Percentiles rank a stretch among this genome's conserved stretches.
phyloP scores from a whole-genome alignment of 1,140 invertebrate species.

The Zaprionus capensis region DNA sequence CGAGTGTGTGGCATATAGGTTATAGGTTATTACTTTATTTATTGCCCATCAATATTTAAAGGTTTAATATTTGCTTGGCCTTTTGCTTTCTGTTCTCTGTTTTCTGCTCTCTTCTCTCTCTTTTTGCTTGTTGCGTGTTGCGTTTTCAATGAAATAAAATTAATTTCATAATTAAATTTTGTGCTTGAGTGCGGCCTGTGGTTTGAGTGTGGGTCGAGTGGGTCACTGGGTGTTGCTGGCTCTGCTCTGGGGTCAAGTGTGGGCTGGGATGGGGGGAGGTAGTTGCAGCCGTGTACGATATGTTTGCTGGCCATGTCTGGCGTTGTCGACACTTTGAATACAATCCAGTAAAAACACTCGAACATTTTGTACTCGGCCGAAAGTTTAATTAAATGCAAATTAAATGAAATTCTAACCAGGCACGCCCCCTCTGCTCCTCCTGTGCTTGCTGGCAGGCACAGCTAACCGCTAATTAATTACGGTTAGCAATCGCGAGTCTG shows the following conservation, averaged over 20 bases:
- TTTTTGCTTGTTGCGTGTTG: constrained; percentile 15
- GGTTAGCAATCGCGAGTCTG: constrained; percentile 15
- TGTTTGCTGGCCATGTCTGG: neutral
- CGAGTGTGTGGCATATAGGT: neutral
- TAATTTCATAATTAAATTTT: constrained; percentile 71
- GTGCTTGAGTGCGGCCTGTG: constrained; percentile 13
- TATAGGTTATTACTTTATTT: constrained; percentile 60
- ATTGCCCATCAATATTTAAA: constrained; percentile 72
- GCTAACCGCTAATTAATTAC: constrained; percentile 41
- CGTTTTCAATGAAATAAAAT: constrained; percentile 68
- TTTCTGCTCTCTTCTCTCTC: constrained; percentile 28
- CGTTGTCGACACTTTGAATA: constrained; percentile 44
- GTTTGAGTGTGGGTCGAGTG: neutral
- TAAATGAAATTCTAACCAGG: constrained; percentile 21
- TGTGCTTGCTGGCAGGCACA: neutral
- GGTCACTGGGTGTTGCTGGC: neutral
- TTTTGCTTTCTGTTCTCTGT: neutral
- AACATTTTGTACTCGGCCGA: constrained; percentile 25
- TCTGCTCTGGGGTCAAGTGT: neutral
- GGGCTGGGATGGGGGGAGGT: no score
- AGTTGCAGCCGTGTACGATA: no score
- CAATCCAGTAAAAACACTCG: constrained; percentile 3
- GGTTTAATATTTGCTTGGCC: constrained; percentile 51
- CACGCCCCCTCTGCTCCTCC: neutral
- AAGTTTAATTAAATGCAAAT: constrained; percentile 55